Percentiles rank a stretch among this genome's conserved stretches.
Evolutionary conservation across 2,888 invertebrate species (phyloP).

Genomic region (Drosophila percnosoma): DNA sequence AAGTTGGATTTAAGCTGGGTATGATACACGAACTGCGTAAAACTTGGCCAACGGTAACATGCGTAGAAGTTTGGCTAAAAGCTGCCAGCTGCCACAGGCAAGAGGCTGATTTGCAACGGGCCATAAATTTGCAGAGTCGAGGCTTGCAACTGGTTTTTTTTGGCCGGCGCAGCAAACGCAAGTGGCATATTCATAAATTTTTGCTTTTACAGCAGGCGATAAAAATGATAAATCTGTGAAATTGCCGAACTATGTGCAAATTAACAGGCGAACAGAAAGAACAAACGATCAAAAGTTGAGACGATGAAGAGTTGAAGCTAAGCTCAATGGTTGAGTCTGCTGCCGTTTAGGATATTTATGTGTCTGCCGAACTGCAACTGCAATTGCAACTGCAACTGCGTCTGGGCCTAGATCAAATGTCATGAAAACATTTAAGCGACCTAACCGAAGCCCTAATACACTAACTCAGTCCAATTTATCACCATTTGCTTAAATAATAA

Average conservation of each 20-base stretch:
- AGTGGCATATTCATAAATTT: conserved; percentile 64
- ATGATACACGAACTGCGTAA: conserved; percentile 1
- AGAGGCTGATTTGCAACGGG: conserved; percentile 4
- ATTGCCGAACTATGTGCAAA: conserved; percentile 63
- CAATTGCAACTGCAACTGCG: not conserved
- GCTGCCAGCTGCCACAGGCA: conserved; percentile 7
- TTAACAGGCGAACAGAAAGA: conserved; percentile 57
- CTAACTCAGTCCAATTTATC: not conserved
- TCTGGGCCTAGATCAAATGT: not conserved
- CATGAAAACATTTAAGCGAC: not conserved
- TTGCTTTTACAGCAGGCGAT: conserved; percentile 46
- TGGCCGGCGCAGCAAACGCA: not conserved
- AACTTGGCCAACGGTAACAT: conserved; percentile 69
- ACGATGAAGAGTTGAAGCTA: conserved; percentile 16
- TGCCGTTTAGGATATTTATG: conserved; percentile 59
- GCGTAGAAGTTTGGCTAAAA: conserved; percentile 50
- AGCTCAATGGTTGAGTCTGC: conserved; percentile 30
- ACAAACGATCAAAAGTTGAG: conserved; percentile 24
- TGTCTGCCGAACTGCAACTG: conserved; percentile 32
- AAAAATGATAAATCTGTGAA: conserved; percentile 73
- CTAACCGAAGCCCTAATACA: not conserved
- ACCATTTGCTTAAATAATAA: not conserved
- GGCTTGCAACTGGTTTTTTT: conserved; percentile 57
- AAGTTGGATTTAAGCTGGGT: conserved; percentile 8
- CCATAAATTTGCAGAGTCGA: conserved; percentile 46